Conservation (phyloP, 2,797 vertebrate species). For the Etheostoma nigrum region DNA sequence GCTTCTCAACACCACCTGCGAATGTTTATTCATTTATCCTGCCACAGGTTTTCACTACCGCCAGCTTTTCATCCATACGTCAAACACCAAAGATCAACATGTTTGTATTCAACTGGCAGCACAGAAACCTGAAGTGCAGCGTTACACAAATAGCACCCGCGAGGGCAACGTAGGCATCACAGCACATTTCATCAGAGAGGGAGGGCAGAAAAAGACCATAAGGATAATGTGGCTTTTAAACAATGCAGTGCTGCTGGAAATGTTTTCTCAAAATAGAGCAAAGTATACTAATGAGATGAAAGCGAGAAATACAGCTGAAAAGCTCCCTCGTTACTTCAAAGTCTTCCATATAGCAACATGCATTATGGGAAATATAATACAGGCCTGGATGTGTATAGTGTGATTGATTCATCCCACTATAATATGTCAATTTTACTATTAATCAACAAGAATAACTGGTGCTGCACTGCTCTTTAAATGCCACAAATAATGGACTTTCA, state of each 20-base stretch:
- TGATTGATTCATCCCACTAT: conserved; percentile 7
- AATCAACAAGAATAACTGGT: background rate
- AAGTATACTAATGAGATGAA: conserved; percentile 9
- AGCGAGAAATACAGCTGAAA: conserved; percentile 13
- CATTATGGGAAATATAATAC: conserved; percentile 20
- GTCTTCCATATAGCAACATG: conserved; percentile 28
- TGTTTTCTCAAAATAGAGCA: conserved; percentile 56
- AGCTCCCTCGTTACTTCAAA: conserved; percentile 38
- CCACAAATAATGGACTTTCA: background rate
- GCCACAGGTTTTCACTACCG: conserved; percentile 23
- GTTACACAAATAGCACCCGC: conserved; percentile 30
- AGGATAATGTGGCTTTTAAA: conserved; percentile 62
- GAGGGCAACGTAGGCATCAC: conserved; percentile 29
- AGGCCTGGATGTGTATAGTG: background rate
- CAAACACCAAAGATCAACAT: conserved; percentile 34
- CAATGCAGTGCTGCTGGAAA: conserved; percentile 49
- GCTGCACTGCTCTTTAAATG: background rate
- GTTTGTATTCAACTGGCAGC: conserved; percentile 34
- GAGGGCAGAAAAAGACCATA: conserved; percentile 3
- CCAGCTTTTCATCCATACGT: conserved; percentile 22
- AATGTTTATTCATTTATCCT: conserved; percentile 36
- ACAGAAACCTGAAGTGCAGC: conserved; percentile 43
- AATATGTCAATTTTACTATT: background rate
- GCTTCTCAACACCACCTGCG: conserved; percentile 26
- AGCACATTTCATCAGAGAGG: conserved; percentile 37